Percentiles rank a stretch among this genome's conserved stretches.
Conservation (phyloP, 2,113 vertebrate genomes). For the Odontesthes bonariensis region DNA sequence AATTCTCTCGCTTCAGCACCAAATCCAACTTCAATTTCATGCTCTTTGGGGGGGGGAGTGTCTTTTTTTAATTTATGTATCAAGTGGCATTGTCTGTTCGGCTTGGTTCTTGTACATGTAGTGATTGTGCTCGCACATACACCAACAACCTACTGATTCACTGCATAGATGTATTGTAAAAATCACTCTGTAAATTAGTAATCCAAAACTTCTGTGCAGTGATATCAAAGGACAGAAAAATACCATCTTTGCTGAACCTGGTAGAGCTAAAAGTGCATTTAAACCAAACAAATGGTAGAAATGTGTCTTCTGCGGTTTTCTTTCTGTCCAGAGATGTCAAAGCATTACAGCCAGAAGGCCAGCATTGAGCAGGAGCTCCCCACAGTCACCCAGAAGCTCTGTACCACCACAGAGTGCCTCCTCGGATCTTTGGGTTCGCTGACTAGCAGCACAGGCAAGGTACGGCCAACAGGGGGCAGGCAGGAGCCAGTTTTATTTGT, state of each 20-base stretch:
- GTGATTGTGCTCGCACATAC: not conserved
- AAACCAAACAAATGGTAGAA: not conserved
- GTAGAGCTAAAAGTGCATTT: not conserved
- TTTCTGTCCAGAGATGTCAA: conserved; percentile 88
- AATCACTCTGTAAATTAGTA: not conserved
- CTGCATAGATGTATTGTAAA: not conserved
- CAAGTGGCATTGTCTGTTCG: not conserved
- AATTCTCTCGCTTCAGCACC: not conserved
- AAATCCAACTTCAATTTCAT: not conserved
- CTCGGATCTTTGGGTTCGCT: conserved; percentile 91
- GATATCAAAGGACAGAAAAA: too few relatives aligned
- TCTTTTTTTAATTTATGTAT: too few relatives aligned
- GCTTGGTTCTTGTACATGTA: not conserved
- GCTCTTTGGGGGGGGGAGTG: too few relatives aligned
- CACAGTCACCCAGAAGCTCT: conserved; percentile 93
- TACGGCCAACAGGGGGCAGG: conserved; percentile 78
- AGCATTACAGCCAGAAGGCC: conserved; percentile 95
- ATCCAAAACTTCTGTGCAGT: too few relatives aligned
- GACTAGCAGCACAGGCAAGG: conserved; percentile 91
- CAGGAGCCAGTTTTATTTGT: conserved; percentile 13
- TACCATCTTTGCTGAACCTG: too few relatives aligned
- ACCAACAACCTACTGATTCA: not conserved
- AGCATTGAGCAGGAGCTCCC: conserved; percentile 92
- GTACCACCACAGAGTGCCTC: conserved; percentile 96
- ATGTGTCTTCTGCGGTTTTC: conserved; percentile 3